A percentile compares a stretch with the other conserved stretches of the same genome.
Conservation (phyloP, 2,888 invertebrate species). For the Lochmaea capreae region DNA sequence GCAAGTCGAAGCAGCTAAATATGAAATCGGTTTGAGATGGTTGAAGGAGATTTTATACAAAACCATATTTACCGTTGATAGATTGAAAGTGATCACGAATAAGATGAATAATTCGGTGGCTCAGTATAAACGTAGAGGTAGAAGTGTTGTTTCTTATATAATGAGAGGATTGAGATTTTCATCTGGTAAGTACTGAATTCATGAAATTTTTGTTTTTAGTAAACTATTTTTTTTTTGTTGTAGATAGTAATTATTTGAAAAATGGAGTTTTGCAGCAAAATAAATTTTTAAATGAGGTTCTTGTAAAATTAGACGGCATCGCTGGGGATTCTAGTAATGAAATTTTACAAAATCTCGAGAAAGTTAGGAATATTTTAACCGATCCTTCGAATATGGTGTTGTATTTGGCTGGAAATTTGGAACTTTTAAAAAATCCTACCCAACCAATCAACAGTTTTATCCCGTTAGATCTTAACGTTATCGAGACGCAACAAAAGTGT, state of each 20-base stretch:
- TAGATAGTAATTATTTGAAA: slow-evolving; percentile 79
- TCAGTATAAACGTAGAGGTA: slow-evolving; percentile 79
- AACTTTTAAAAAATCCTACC: slow-evolving; percentile 69
- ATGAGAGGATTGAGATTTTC: slow-evolving; percentile 72
- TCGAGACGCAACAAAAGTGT: slow-evolving; percentile 44
- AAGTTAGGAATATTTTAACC: slow-evolving; percentile 72
- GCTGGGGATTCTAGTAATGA: slow-evolving; percentile 63
- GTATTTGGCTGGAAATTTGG: slow-evolving; percentile 80
- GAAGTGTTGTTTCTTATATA: slow-evolving; percentile 74
- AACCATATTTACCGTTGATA: slow-evolving; percentile 77
- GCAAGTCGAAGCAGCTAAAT: slow-evolving; percentile 83
- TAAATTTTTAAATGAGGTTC: slow-evolving; percentile 76
- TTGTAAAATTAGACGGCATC: slow-evolving; percentile 69
- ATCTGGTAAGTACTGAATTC: slow-evolving; percentile 47
- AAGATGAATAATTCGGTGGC: slow-evolving; percentile 86
- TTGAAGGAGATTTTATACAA: slow-evolving; percentile 80
- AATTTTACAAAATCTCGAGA: slow-evolving; percentile 69
- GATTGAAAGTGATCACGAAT: slow-evolving; percentile 81
- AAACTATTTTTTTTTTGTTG: neutral
- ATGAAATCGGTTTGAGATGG: slow-evolving; percentile 78
- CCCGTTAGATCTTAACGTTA: slow-evolving; percentile 38
- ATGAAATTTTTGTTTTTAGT: neutral
- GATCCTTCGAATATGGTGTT: slow-evolving; percentile 73
- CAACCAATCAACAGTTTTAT: slow-evolving; percentile 55
- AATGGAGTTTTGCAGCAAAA: slow-evolving; percentile 81